These are phyloP conservation scores for Dromaius novaehollandiae DNA, from an alignment of 2,113 vertebrate species.

Conservation along the genomic window DNA sequence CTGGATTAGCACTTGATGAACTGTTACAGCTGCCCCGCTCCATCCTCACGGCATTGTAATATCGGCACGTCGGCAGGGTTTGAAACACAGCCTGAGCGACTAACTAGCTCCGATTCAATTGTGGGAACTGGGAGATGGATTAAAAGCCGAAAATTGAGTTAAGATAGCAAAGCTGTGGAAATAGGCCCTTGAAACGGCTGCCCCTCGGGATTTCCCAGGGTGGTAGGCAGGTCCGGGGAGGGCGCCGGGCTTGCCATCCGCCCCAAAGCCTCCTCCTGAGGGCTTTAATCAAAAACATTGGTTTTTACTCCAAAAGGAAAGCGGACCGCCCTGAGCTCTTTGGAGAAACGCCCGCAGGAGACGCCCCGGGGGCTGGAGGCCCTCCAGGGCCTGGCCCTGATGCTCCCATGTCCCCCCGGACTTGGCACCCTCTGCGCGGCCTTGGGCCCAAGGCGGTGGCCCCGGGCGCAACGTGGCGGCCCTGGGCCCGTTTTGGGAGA, in stretches of 20 bases:
- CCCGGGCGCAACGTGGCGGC: no score
- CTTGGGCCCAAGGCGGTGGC: no score
- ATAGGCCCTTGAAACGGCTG: not conserved
- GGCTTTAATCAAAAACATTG: no score
- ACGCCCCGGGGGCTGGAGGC: no score
- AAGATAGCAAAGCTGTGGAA: not conserved
- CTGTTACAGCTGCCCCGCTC: no score
- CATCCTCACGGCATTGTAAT: accelerated
- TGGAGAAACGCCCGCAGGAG: no score
- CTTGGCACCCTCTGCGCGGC: no score
- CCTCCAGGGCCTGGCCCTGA: no score
- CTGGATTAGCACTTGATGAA: not conserved
- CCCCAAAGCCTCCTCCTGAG: no score
- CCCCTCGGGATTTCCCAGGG: no score
- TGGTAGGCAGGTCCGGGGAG: not conserved
- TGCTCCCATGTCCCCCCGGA: no score
- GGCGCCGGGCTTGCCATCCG: no score
- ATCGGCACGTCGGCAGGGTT: accelerated
- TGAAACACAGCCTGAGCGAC: not conserved
- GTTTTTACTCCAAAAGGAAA: not conserved
- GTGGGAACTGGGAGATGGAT: not conserved
- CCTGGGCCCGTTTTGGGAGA: not conserved
- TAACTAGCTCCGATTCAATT: accelerated
- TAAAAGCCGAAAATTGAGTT: not conserved
- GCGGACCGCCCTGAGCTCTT: not conserved